Conservation (phyloP, 2,113 vertebrate genomes). For the Calyptommatus sinebrachiatus region DNA sequence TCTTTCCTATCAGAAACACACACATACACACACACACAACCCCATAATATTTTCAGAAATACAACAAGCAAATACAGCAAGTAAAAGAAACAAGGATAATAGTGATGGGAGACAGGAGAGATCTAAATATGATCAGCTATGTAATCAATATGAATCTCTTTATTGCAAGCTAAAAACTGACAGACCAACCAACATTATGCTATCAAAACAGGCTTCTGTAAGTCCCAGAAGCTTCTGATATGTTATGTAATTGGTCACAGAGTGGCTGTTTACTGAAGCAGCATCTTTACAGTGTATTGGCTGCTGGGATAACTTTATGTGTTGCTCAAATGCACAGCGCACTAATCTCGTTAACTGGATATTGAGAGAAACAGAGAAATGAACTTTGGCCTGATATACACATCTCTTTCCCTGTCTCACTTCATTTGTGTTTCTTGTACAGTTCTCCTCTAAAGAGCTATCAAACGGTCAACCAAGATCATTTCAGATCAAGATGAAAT, state of each 20-base stretch:
- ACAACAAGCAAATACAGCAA: background rate
- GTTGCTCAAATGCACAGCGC: background rate
- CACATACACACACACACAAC: background rate
- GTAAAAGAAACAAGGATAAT: background rate
- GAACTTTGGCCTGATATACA: background rate
- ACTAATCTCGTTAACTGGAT: background rate
- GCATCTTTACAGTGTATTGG: background rate
- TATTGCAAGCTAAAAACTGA: background rate
- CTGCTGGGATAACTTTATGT: background rate
- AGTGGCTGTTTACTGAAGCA: conserved; percentile 22
- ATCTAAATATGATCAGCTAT: background rate
- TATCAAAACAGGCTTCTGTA: background rate
- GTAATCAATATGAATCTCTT: conserved; percentile 14
- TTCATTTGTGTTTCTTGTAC: background rate
- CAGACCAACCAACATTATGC: background rate
- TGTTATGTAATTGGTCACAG: conserved; percentile 25
- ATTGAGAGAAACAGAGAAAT: background rate
- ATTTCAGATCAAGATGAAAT: background rate
- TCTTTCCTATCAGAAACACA: background rate
- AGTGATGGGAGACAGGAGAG: background rate
- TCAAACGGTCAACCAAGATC: background rate
- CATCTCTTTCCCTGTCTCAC: background rate
- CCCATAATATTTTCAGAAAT: background rate
- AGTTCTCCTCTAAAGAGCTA: background rate
- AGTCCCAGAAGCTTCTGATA: conserved; percentile 10